phyloP scores from a whole-genome alignment of 2,113 vertebrate genomes.

The Dipodomys spectabilis region DNA sequence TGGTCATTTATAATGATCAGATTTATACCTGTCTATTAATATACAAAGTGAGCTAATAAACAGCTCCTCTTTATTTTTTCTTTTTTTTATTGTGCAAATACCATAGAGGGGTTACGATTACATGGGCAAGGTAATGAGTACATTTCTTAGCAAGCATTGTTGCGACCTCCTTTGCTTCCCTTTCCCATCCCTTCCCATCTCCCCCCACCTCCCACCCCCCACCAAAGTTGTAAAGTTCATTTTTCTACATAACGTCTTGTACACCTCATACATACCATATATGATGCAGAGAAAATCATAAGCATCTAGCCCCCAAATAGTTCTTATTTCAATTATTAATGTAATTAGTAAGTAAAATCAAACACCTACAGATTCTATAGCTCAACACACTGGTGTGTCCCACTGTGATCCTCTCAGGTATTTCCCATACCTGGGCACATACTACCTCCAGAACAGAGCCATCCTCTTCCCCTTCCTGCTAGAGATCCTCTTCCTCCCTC shows the following conservation, averaged over 20 bases:
- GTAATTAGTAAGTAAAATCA: neutral
- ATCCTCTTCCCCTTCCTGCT: neutral
- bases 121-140: too few species aligned
- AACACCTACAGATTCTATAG: neutral
- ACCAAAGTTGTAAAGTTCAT: too few species aligned
- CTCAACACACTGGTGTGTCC: neutral
- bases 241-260: too few species aligned
- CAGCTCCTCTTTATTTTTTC: neutral
- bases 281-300: neutral
- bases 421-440: neutral
- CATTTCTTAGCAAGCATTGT: too few species aligned
- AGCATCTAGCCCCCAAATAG: neutral
- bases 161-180: too few species aligned
- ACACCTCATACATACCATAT: too few species aligned
- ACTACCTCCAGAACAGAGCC: neutral
- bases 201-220: too few species aligned
- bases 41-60: neutral
- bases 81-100: too few species aligned
- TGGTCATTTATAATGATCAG: neutral
- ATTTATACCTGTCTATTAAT: neutral
- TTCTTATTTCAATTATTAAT: neutral
- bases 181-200: too few species aligned
- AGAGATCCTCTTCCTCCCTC: neutral
- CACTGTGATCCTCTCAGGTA: neutral
- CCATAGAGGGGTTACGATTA: too few species aligned